Percentiles rank a stretch among this genome's conserved stretches.
Conservation (phyloP, 2,888 invertebrate species). For the Agapostemon virescens region DNA sequence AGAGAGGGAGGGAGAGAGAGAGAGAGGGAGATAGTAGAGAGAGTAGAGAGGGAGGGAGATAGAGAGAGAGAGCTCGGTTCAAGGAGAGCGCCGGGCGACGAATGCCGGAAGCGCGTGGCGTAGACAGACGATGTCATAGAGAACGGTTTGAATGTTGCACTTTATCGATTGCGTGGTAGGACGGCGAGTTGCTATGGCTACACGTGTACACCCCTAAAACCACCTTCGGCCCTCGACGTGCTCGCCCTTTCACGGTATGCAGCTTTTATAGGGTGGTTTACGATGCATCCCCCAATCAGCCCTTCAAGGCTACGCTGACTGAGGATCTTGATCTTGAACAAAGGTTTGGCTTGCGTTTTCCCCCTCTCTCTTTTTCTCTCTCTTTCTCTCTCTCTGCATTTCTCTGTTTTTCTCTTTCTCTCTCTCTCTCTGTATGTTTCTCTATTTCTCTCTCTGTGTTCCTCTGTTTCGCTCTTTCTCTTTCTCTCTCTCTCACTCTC, state of each 20-base stretch:
- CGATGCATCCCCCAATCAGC: constrained; percentile 56
- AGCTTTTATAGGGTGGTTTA: constrained; percentile 68
- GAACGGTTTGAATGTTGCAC: constrained; percentile 72
- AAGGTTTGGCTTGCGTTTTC: constrained; percentile 51
- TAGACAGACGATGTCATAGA: constrained; percentile 50
- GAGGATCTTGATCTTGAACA: constrained; percentile 76
- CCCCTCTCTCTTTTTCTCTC: constrained; percentile 8
- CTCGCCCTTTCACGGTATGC: constrained; percentile 64
- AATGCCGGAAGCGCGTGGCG: constrained; percentile 42
- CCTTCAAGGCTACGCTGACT: constrained; percentile 58
- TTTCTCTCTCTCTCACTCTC: neutral
- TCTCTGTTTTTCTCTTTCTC: too few species aligned
- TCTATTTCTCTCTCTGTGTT: neutral
- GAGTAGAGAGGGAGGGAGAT: neutral
- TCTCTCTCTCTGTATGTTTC: too few species aligned
- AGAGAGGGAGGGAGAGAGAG: neutral
- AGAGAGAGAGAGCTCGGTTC: neutral
- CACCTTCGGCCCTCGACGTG: constrained; percentile 65
- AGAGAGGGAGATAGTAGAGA: neutral
- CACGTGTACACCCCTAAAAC: constrained; percentile 69
- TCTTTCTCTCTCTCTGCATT: too few species aligned
- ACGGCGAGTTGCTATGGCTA: constrained; percentile 77
- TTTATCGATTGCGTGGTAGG: constrained; percentile 74
- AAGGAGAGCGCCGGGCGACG: constrained; percentile 10
- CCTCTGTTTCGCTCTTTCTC: neutral